phyloP scores from a whole-genome alignment of 2,888 invertebrate species.

The Spisula subtruncata region DNA sequence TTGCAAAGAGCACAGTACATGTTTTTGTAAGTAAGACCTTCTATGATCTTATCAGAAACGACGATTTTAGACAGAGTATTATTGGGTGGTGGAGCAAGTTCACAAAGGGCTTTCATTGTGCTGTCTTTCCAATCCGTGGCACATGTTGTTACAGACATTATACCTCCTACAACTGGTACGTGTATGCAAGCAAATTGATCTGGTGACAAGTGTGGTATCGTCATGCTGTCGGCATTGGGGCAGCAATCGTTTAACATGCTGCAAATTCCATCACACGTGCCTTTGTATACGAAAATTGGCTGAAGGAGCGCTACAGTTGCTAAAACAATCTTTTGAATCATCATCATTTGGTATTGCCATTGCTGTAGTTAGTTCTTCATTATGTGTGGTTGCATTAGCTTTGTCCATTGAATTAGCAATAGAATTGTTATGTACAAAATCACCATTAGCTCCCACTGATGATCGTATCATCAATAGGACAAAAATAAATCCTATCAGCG shows the following conservation, averaged over 20 bases:
- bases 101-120: slow-evolving; percentile 39
- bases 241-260: slow-evolving; percentile 22
- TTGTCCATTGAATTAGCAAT: not conserved
- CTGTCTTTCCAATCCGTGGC: not conserved
- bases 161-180: not conserved
- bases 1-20: slow-evolving; percentile 74
- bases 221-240: not conserved
- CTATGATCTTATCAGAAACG: not conserved
- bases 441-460: not conserved
- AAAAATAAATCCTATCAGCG: not conserved
- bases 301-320: not conserved
- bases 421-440: not conserved
- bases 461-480: not conserved
- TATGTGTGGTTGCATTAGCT: no score
- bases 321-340: not conserved
- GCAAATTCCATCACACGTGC: slow-evolving; percentile 11
- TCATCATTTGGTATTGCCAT: not conserved
- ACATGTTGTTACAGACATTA: slow-evolving; percentile 50
- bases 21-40: slow-evolving; percentile 67
- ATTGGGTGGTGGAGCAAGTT: not conserved
- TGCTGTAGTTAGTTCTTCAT: no score
- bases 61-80: not conserved
- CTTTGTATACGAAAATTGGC: not conserved
- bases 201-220: not conserved
- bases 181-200: not conserved